Evolutionary conservation across 2,888 invertebrate genomes (phyloP), one percentile per base, ranked within the genome.

Genomic region (Meliscaeva auricollis): DNA sequence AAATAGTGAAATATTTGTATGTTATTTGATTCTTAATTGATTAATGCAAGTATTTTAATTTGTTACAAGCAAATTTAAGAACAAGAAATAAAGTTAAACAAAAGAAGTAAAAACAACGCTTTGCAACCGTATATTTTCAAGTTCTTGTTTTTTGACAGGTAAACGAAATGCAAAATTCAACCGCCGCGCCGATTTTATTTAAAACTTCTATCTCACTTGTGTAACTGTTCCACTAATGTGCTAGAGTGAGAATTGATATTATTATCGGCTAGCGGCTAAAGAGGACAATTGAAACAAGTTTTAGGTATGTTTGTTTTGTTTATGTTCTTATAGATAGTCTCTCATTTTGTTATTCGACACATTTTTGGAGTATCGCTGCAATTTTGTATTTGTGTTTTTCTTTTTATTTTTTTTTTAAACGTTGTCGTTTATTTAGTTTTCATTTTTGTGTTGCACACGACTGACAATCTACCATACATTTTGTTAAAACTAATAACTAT

Each of bases 131-230:
- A 78, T 69, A 62, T 35, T 75, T 76, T 38, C 11, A 76, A 44
- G 44, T 46, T 46, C 35, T 74, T 41, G 69, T 48, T 85, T 80
- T 58, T 81, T 64, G 85, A 85, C 85, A 85, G 76, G 32, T 68
- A 48, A 68, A 82, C 32, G 20, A 70, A 76, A 80, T 73, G 46
- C 62, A 30, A 82, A 73, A 62, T 69, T 69, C 62, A 85, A 85
- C 85, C 75, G 85, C 69, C 79, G 68, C 79, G 56, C 66, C 20
- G 60, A 41, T 66, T 69, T 80, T 68, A 73, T 85, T 85, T 26
- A 72, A 85, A 85, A 48, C n/a, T 58, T 41, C 50, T 68, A 6
- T 80, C 26, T 73, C 80, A 13, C 15, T 79, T 22, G 7, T 8
- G 8, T n/a, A 11, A n/a, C 1, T 8, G 41, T 8, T 35, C 0